Evolutionary conservation across 2,113 vertebrate genomes (phyloP).

Genomic region (Cinclus mexicanus): DNA sequence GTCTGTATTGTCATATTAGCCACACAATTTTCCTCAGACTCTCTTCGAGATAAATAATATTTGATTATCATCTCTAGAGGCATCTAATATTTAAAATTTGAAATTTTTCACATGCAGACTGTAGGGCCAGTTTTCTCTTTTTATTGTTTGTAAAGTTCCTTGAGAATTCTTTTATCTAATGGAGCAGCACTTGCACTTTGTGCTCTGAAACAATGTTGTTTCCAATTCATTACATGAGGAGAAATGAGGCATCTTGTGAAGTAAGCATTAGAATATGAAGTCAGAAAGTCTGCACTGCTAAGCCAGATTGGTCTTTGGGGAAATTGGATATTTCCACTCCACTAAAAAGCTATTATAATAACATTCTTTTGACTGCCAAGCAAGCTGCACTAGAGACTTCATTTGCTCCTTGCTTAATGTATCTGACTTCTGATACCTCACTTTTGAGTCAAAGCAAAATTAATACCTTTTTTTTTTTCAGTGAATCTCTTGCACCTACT

Average conservation of each 20-base stretch:
- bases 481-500: neutral
- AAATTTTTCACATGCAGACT: neutral
- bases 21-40: neutral
- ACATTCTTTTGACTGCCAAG: neutral
- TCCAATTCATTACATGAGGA: constrained; percentile 4
- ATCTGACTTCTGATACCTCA: neutral
- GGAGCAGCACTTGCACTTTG: neutral
- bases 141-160: neutral
- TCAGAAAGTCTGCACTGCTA: neutral
- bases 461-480: neutral
- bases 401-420: neutral
- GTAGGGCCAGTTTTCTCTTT: neutral
- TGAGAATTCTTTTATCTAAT: constrained; percentile 12
- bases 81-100: neutral
- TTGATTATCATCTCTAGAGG: neutral
- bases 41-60: neutral
- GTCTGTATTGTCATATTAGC: neutral
- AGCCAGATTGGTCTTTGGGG: neutral
- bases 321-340: neutral
- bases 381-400: neutral
- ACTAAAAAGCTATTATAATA: constrained; percentile 14
- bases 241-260: constrained; percentile 35
- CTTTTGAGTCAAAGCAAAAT: neutral
- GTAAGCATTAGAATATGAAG: neutral
- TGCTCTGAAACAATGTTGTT: neutral